A percentile compares a stretch with the other conserved stretches of the same genome.
phyloP scores from a whole-genome alignment of 1,140 invertebrate genomes.

The Grapholita molesta region DNA sequence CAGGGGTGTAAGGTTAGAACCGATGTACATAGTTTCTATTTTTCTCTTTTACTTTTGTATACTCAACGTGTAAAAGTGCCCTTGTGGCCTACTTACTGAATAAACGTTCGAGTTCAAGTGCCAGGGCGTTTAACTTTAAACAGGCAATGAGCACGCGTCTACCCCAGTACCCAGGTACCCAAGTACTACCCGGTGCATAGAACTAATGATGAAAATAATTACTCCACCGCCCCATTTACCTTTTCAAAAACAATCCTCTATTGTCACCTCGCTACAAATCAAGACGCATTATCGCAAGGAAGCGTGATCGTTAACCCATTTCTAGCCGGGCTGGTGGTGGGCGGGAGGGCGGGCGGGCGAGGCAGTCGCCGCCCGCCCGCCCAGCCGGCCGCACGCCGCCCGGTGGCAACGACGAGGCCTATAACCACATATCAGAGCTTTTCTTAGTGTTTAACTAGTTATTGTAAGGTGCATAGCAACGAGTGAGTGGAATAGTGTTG shows the following conservation, averaged over 20 bases:
- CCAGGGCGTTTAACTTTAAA: no score
- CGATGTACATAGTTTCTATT: no score
- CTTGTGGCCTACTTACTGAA: no score
- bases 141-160: no score
- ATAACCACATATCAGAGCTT: slow-evolving; percentile 42
- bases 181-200: no score
- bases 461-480: slow-evolving; percentile 29
- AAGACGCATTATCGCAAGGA: slow-evolving; percentile 43
- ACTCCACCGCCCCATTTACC: not conserved
- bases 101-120: no score
- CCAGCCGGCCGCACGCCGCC: slow-evolving; percentile 32
- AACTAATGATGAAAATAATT: not conserved
- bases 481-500: not conserved
- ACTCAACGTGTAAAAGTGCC: no score
- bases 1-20: no score
- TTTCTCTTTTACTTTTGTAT: no score
- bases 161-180: no score
- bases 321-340: no score
- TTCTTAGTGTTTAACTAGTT: slow-evolving; percentile 19
- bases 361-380: slow-evolving; percentile 50
- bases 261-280: slow-evolving; percentile 21
- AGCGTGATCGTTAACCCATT: slow-evolving; percentile 63
- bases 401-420: slow-evolving; percentile 30
- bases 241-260: not conserved
- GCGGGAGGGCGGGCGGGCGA: slow-evolving; percentile 21